Evolutionary conservation across 2,888 invertebrate species (phyloP), one percentile per base, ranked within the genome.

Genomic region (Hypomecis atomaria): DNA sequence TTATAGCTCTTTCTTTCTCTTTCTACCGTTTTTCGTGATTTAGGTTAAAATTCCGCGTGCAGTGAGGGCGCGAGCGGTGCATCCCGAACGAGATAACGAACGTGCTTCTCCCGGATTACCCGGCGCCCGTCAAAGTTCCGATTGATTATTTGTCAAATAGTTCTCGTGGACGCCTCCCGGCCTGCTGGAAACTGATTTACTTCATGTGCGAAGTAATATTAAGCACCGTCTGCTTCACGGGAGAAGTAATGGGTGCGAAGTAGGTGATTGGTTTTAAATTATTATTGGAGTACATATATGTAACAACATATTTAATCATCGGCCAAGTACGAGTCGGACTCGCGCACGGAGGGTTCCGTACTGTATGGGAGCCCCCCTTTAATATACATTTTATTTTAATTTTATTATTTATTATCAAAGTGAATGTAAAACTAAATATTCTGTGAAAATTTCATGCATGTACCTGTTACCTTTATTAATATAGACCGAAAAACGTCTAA

Each of bases 101-200:
- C 88, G 88, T 87, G 88, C 82, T 76, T 73, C 76, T 71, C 75
- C 75, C 73, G 74, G 74, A 74, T 79, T 76, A 47, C 62, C 54
- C 58, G 54, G 36, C 60, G 76, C 79, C 82, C 81, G 81, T 85
- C 85, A 86, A 86, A 88, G 77, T 86, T 86, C 61, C 75, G 78
- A 84, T 83, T 86, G 85, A 88, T 86, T 84, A 83, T 84, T 85
- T 84, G 81, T 77, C 78, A 79, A 83, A 85, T 79, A 80, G 78
- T 79, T 78, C 71, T 66, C 62, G 59, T 66, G 63, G 50, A 50
- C 54, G 72, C 65, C 57, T 58, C 59, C 55, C 47, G 54, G 43
- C 56, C 59, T 44, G 52, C 64, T 62, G 50, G 42, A 59, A 66
- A 54, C 56, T 36, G 43, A 53, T 60, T 54, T 44, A 49, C 11